Conservation (phyloP, 1,140 invertebrate species). For the Parapsyche elsis region DNA sequence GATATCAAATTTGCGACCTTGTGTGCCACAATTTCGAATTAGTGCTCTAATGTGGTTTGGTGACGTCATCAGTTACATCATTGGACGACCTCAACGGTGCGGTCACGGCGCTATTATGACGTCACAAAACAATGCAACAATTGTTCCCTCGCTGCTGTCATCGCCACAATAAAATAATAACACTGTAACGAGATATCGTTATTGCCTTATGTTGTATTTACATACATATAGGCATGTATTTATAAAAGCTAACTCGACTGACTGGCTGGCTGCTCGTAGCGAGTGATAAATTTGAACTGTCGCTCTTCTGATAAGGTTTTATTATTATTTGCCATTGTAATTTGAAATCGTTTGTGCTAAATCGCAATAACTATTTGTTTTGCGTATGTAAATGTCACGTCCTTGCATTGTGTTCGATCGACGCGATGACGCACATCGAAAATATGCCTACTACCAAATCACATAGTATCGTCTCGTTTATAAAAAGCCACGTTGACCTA, state of each 20-base stretch:
- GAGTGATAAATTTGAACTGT: too few relatives aligned
- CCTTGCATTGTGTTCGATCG: conserved; percentile 2
- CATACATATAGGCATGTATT: too few relatives aligned
- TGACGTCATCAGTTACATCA: conserved; percentile 38
- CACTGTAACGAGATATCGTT: too few relatives aligned
- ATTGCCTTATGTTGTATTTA: too few relatives aligned
- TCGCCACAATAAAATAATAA: neutral
- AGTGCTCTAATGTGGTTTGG: neutral
- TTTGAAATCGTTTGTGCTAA: conserved; percentile 1
- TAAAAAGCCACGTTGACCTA: neutral
- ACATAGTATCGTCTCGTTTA: neutral
- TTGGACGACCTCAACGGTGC: conserved; percentile 12
- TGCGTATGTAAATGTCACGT: neutral
- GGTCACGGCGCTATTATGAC: conserved; percentile 37
- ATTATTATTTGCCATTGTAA: neutral
- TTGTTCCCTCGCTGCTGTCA: neutral
- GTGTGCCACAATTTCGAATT: neutral
- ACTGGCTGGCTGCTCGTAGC: too few relatives aligned
- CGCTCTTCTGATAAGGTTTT: too few relatives aligned
- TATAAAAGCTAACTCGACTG: too few relatives aligned
- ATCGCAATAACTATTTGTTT: neutral
- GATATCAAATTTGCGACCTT: neutral
- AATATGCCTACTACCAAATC: conserved; percentile 2
- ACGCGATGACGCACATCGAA: neutral
- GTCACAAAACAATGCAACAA: conserved; percentile 12